Conservation (phyloP, 2,113 vertebrate genomes). For the Phrynosoma platyrhinos region DNA sequence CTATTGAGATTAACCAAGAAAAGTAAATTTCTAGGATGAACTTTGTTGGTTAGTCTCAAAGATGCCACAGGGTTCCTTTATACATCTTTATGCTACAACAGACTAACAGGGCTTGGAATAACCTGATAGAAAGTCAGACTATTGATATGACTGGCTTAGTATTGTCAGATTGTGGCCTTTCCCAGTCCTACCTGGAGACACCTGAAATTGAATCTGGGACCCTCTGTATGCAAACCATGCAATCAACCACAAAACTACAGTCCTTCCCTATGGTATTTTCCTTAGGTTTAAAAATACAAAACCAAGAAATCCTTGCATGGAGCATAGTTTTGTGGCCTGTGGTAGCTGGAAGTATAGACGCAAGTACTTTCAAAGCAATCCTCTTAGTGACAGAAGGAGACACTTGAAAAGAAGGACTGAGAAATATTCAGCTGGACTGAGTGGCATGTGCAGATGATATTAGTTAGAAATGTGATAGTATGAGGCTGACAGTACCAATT, state of each 20-base stretch:
- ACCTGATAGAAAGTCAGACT: not conserved
- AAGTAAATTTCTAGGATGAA: too few relatives aligned
- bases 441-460: not conserved
- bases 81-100: too few relatives aligned
- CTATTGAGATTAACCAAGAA: too few relatives aligned
- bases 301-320: not conserved
- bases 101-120: too few relatives aligned
- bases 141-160: not conserved
- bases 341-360: not conserved
- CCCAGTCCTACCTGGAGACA: not conserved
- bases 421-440: not conserved
- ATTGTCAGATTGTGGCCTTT: not conserved
- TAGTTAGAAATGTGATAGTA: not conserved
- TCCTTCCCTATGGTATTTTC: not conserved
- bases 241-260: not conserved
- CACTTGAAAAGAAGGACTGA: not conserved
- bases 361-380: not conserved
- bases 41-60: too few relatives aligned
- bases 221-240: not conserved
- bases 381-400: not conserved
- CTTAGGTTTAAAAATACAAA: not conserved
- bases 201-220: not conserved
- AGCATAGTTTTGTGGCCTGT: not conserved
- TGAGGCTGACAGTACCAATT: not conserved
- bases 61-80: too few relatives aligned